Percentiles rank a stretch among this genome's conserved stretches.
These are phyloP conservation scores for Cyclargus thomasi DNA, from an alignment of 1,140 invertebrate species.

Conservation along the genomic window DNA sequence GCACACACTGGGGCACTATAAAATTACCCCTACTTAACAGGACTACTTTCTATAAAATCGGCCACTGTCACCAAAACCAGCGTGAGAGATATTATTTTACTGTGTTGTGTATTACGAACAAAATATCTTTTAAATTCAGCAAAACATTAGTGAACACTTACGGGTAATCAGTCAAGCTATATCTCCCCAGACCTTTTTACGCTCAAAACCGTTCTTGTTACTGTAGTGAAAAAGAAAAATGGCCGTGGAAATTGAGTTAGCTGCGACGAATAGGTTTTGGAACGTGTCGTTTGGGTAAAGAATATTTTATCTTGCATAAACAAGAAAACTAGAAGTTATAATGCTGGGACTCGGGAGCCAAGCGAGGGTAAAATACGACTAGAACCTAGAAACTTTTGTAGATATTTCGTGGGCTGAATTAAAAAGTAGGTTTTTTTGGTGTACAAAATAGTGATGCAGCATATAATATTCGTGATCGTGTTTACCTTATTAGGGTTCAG, in stretches of 20 bases:
- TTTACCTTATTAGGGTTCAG: too few species aligned
- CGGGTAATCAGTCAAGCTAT: conserved; percentile 29
- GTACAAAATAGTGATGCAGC: too few species aligned
- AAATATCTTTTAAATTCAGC: background rate
- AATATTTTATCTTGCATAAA: conserved; percentile 14
- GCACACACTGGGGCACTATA: too few species aligned
- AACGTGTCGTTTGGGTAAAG: conserved; percentile 9
- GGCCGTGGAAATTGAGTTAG: conserved; percentile 29
- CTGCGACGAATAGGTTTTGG: conserved; percentile 14
- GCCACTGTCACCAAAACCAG: too few species aligned
- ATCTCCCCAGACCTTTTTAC: conserved; percentile 26
- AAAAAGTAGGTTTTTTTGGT: too few species aligned
- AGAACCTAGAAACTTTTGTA: background rate
- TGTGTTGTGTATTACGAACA: background rate
- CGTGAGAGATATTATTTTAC: background rate
- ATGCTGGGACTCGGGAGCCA: background rate
- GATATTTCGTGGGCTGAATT: background rate
- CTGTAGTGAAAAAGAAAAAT: conserved; percentile 29
- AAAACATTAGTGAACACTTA: conserved; percentile 22
- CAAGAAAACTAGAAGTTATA: conserved; percentile 5
- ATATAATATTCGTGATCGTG: too few species aligned
- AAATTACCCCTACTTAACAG: too few species aligned
- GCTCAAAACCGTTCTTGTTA: conserved; percentile 25
- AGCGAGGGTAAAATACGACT: conserved; percentile 1
- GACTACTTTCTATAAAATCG: too few species aligned